These are phyloP conservation scores for Drosophila gaucha DNA, from an alignment of 2,888 invertebrate genomes.

Conservation along the genomic window DNA sequence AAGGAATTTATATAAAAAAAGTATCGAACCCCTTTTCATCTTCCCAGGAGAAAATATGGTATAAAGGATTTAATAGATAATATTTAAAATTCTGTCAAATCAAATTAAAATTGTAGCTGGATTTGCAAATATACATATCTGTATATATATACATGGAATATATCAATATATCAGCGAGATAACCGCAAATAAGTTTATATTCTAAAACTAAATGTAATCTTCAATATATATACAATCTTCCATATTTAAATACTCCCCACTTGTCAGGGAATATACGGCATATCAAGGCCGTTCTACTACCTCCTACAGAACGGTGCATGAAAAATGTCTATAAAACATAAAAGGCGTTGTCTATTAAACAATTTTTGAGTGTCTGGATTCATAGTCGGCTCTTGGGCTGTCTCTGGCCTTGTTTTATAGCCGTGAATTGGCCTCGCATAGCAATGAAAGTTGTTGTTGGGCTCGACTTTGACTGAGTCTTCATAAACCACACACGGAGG, in stretches of 20 bases:
- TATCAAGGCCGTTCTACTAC: conserved; percentile 33
- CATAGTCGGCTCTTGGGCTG: conserved; percentile 13
- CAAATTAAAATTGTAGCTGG: neutral
- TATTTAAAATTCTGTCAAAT: no score
- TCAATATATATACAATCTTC: neutral
- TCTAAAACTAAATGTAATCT: no score
- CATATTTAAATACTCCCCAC: neutral
- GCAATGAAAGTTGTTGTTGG: conserved; percentile 50
- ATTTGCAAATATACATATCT: no score
- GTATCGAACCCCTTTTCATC: no score
- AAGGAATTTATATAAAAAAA: no score
- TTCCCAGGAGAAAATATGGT: no score
- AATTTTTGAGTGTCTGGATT: conserved; percentile 56
- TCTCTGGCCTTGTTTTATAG: conserved; percentile 43
- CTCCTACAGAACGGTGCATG: conserved; percentile 40
- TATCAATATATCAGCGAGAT: neutral
- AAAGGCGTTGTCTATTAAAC: conserved; percentile 71
- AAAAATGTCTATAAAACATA: conserved; percentile 63
- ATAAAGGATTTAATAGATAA: no score
- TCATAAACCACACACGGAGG: conserved; percentile 58
- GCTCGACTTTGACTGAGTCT: conserved; percentile 27
- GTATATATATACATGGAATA: no score
- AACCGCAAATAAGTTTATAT: neutral
- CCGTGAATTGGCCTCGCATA: conserved; percentile 54
- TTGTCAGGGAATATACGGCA: conserved; percentile 8